A percentile compares a stretch with the other conserved stretches of the same genome.
phyloP scores from a whole-genome alignment of 2,113 vertebrate genomes.

The Cavia aperea region DNA sequence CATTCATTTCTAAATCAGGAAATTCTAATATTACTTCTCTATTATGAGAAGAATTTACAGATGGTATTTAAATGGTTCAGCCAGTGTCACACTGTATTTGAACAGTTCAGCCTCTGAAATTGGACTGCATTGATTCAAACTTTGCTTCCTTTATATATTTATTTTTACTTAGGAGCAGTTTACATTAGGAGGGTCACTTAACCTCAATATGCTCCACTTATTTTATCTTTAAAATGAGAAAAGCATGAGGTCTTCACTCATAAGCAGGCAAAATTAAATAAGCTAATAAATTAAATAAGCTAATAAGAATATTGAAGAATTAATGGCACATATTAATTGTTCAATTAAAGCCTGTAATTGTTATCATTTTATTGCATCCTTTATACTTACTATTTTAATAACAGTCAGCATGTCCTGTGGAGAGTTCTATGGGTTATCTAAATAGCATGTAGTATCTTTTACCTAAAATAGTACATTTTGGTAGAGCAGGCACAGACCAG shows the following conservation, averaged over 20 bases:
- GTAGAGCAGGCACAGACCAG: rapidly evolving
- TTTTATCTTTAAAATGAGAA: not conserved
- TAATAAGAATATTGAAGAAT: not conserved
- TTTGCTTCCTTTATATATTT: not conserved
- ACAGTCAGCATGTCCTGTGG: not conserved
- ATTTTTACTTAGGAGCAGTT: not conserved
- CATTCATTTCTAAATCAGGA: not conserved
- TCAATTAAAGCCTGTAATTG: not conserved
- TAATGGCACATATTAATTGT: not conserved
- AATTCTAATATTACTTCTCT: not conserved
- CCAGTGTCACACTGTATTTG: slow-evolving; percentile 1
- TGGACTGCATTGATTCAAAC: not conserved
- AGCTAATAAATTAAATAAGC: not conserved
- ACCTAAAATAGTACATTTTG: not conserved
- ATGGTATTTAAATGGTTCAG: not conserved
- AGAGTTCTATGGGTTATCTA: not conserved
- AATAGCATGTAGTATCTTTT: not conserved
- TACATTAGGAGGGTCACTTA: not conserved
- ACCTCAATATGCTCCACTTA: not conserved
- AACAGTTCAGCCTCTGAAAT: not conserved
- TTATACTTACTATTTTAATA: not conserved
- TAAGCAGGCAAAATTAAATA: slow-evolving; percentile 1
- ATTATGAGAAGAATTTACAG: not conserved
- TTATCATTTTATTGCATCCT: not conserved
- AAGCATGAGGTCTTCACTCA: not conserved